Conservation (phyloP, 2,888 invertebrate genomes). For the Portevinia maculata region DNA sequence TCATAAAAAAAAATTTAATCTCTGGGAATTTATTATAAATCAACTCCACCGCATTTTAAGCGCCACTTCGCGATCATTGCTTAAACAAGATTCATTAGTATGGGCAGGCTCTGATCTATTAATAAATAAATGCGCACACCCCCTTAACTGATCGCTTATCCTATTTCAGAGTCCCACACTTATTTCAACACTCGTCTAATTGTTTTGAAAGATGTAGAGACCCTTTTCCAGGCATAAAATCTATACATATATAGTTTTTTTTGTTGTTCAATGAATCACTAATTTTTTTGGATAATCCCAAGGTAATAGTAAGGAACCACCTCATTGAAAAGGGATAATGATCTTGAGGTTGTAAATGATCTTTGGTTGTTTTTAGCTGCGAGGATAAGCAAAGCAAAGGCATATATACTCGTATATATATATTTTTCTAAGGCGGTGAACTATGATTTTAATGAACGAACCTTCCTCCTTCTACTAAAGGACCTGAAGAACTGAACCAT, state of each 20-base stretch:
- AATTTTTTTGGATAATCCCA: background rate
- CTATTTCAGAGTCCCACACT: slow-evolving; percentile 7
- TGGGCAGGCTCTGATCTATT: slow-evolving; percentile 1
- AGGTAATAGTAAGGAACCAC: background rate
- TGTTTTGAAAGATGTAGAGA: background rate
- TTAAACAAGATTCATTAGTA: background rate
- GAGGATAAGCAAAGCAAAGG: background rate
- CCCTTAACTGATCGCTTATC: slow-evolving; percentile 29
- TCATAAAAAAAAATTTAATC: no score
- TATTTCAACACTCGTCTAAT: slow-evolving; percentile 31
- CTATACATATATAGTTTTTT: background rate
- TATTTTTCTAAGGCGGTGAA: background rate
- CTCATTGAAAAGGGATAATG: slow-evolving; percentile 7
- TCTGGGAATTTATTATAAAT: no score
- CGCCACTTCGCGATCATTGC: no score
- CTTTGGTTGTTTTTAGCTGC: background rate
- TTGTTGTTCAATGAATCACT: background rate
- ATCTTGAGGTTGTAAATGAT: background rate
- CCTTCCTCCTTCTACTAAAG: no score
- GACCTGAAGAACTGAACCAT: background rate
- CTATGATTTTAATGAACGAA: no score
- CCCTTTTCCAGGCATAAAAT: background rate
- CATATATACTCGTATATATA: background rate
- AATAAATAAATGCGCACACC: slow-evolving; percentile 8
- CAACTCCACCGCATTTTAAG: no score